Evolutionary conservation across 2,113 vertebrate species (phyloP).

Genomic region (Leptocoma aspasia): DNA sequence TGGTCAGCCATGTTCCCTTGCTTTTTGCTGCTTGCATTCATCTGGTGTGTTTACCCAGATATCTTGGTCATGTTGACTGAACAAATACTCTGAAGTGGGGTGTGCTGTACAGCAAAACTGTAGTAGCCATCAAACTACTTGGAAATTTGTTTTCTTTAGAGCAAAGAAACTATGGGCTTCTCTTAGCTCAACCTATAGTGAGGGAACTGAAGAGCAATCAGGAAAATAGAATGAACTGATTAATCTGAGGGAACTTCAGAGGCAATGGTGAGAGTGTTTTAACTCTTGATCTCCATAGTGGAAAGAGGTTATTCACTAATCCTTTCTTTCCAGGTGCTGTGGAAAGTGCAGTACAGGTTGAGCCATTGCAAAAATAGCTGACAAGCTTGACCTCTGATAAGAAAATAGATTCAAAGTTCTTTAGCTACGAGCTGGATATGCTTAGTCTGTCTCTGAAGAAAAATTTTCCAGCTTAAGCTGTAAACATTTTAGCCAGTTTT

Average conservation of each 20-base stretch:
- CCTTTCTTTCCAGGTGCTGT: not conserved
- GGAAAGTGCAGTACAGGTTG: not conserved
- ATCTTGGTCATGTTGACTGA: not conserved
- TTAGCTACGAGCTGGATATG: not conserved
- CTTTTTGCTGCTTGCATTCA: not conserved
- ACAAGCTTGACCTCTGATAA: not conserved
- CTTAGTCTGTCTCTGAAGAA: not conserved
- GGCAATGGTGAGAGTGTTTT: not conserved
- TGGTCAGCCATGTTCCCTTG: not conserved
- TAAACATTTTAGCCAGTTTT: conserved; percentile 1
- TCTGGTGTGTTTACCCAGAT: not conserved
- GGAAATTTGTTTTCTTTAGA: not conserved
- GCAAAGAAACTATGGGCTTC: not conserved
- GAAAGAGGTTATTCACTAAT: not conserved
- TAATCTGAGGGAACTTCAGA: not conserved
- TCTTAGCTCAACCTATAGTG: not conserved
- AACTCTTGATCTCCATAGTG: not conserved
- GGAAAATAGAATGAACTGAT: not conserved
- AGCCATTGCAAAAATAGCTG: not conserved
- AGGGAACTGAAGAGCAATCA: not conserved
- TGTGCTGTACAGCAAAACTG: not conserved
- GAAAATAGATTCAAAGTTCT: not conserved
- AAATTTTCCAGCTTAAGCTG: not conserved
- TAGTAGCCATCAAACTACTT: not conserved
- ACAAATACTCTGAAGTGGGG: not conserved